Conservation (phyloP, 2,113 vertebrate species). For the Burhinus bistriatus region DNA sequence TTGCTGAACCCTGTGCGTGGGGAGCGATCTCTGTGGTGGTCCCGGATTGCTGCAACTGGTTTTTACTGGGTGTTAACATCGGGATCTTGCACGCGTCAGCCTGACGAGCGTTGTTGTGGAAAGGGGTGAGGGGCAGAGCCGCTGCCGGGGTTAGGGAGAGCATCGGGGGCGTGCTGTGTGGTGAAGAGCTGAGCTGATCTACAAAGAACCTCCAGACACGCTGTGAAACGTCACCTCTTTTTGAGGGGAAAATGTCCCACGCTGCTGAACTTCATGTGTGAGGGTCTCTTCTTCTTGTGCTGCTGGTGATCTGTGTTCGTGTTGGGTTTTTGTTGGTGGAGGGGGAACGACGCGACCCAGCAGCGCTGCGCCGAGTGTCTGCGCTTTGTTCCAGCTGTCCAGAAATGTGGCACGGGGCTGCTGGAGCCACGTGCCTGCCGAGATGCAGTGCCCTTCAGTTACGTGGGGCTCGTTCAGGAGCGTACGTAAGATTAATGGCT, state of each 20-base stretch:
- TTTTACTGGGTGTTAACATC: not conserved
- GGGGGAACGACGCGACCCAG: not conserved
- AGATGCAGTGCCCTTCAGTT: rapidly evolving
- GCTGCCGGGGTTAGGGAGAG: too few species aligned
- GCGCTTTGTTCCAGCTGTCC: not conserved
- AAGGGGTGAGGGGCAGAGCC: not conserved
- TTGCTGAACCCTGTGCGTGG: rapidly evolving
- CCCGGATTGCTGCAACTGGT: not conserved
- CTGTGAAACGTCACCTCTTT: not conserved
- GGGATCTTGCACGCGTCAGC: rapidly evolving
- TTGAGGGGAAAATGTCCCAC: rapidly evolving
- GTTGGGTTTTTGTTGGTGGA: rapidly evolving
- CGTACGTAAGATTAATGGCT: not conserved
- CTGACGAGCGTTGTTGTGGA: rapidly evolving
- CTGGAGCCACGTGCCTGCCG: rapidly evolving
- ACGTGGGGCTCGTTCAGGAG: not conserved
- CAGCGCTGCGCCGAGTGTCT: rapidly evolving
- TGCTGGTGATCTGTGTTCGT: rapidly evolving
- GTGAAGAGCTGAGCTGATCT: not conserved
- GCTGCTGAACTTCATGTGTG: rapidly evolving
- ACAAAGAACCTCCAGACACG: too few species aligned
- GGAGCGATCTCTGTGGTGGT: not conserved
- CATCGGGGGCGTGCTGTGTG: rapidly evolving
- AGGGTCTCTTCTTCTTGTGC: not conserved
- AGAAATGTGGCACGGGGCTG: rapidly evolving